Base-by-base conservation (phyloP, 2,888 invertebrate genomes). In the Andrena dorsata region DNA sequence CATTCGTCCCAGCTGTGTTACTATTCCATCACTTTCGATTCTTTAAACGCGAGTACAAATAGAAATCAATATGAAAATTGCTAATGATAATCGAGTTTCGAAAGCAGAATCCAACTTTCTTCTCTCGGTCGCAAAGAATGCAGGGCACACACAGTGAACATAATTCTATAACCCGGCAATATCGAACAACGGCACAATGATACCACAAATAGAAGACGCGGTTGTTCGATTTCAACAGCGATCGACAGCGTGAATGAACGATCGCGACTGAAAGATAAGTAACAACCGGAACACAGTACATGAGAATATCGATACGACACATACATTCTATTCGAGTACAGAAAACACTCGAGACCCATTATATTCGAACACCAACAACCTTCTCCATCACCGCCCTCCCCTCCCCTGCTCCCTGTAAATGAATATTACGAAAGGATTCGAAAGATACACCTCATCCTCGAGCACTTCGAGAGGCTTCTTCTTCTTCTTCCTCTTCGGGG, bases 291-390 rank as follows among this genome's bases (percentile, higher is more conserved):
- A 86, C 87, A 89, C 86, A 88, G 88, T 89, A 89, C 86, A 89
- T 89, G 35, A 80, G 30, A 77, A 87, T 89, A 90, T 91, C 89
- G 90, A 91, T 91, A 88, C 89, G 91, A 92, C 92, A 92, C 91
- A 89, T 91, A 90, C 91, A 92, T 90, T 86, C 66, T 85, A 91
- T 89, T 91, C 84, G 87, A 88, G 86, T 84, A 92, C 92, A 91
- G 84, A 81, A 80, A 90, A 90, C 88, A 92, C 88, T 90, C 86
- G 85, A 90, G 70, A 90, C 74, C 56, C 81, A 85, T 47, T 47
- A 78, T 86, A 78, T 86, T 87, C 66, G 82, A 84, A 23, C 23
- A 90, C 86, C 41, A 91, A 73, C 77, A 84, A 76, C 77, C 86
- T 77, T 58, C 71, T 71, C 79, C 7, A 63, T 76, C 4, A 41